A percentile compares a stretch with the other conserved stretches of the same genome.
These are phyloP conservation scores for Rugalucina vietnamica DNA, from an alignment of 2,888 invertebrate genomes.

Conservation along the genomic window DNA sequence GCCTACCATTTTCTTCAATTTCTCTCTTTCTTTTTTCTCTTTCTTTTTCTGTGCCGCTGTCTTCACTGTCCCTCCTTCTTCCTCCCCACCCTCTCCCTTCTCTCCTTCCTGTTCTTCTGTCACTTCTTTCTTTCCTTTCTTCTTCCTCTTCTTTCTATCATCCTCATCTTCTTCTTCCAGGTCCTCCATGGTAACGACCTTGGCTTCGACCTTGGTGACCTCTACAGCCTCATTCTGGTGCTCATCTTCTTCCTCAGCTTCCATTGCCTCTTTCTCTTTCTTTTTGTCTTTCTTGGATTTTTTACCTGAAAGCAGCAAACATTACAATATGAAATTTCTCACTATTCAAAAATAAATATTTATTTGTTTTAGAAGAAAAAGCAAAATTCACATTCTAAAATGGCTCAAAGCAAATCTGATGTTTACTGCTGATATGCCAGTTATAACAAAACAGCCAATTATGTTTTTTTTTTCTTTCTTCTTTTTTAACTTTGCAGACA, in stretches of 20 bases:
- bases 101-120: slow-evolving; percentile 81
- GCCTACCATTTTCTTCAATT: slow-evolving; percentile 59
- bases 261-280: slow-evolving; percentile 52
- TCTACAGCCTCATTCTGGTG: slow-evolving; percentile 23
- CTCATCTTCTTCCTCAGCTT: slow-evolving; percentile 40
- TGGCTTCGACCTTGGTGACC: slow-evolving; percentile 48
- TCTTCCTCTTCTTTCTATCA: slow-evolving; percentile 65
- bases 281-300: slow-evolving; percentile 71
- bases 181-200: slow-evolving; percentile 69
- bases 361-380: too few species aligned
- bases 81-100: slow-evolving; percentile 86
- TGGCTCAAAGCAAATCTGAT: too few species aligned
- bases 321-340: too few species aligned
- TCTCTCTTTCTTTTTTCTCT: slow-evolving; percentile 85
- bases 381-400: too few species aligned
- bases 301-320: slow-evolving; percentile 52
- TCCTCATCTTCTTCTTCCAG: slow-evolving; percentile 71
- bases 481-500: too few species aligned
- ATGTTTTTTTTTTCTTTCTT: too few species aligned
- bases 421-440: too few species aligned
- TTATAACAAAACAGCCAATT: too few species aligned
- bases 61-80: slow-evolving; percentile 88
- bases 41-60: slow-evolving; percentile 80
- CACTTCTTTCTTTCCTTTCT: slow-evolving; percentile 49
- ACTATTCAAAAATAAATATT: too few species aligned